Evolutionary conservation across 1,140 invertebrate species (phyloP).

Genomic region (Charaxes varanes): DNA sequence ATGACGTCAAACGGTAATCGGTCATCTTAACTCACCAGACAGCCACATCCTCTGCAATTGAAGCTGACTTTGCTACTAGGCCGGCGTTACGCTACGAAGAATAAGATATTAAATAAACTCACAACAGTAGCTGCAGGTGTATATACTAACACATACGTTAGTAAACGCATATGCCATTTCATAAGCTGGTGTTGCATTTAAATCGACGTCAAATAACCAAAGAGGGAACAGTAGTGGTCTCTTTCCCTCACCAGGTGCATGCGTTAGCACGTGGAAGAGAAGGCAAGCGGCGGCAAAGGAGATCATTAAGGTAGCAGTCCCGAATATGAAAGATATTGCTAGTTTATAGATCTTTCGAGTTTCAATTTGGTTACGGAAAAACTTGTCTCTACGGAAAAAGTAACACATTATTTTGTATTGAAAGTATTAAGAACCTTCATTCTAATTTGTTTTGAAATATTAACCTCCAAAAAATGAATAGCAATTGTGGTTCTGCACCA

Average conservation of each 20-base stretch:
- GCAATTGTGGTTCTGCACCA: no score
- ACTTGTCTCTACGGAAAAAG: no score
- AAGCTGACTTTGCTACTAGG: no score
- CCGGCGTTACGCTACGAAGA: no score
- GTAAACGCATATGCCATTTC: constrained; percentile 38
- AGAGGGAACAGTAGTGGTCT: constrained; percentile 43
- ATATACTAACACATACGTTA: constrained; percentile 26
- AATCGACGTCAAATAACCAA: constrained; percentile 35
- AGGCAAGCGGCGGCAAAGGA: constrained; percentile 19
- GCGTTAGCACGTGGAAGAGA: constrained; percentile 23
- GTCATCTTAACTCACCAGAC: no score
- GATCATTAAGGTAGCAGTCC: constrained; percentile 24
- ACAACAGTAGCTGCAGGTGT: constrained; percentile 42
- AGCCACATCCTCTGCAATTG: no score
- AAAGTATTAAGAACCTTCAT: no score
- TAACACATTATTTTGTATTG: no score
- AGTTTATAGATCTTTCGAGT: constrained; percentile 38
- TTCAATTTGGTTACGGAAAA: constrained; percentile 33
- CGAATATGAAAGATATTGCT: constrained; percentile 22
- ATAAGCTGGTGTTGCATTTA: constrained; percentile 33
- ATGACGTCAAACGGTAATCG: no score
- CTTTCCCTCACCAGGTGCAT: constrained; percentile 20
- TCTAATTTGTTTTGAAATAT: no score
- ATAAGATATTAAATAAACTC: constrained; percentile 29
- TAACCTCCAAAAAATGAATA: no score